A percentile compares a stretch with the other conserved stretches of the same genome.
These are phyloP conservation scores for Myiothlypis chrysogaster DNA, from an alignment of 2,797 vertebrate species.

Conservation along the genomic window DNA sequence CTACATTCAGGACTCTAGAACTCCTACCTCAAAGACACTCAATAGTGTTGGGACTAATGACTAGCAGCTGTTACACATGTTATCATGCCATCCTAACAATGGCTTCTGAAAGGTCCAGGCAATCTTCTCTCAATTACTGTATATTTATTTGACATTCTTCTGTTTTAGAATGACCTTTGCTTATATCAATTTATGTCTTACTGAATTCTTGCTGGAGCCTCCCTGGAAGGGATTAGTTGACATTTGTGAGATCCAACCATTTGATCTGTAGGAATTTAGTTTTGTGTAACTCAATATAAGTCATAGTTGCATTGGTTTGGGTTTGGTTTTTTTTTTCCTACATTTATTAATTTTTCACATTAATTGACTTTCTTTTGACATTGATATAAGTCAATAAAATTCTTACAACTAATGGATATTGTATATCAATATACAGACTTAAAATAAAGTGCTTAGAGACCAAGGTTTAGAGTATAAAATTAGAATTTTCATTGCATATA, in stretches of 20 bases:
- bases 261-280: not conserved
- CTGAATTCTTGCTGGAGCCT: not conserved
- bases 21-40: not conserved
- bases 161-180: not conserved
- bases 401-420: not conserved
- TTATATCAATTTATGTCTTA: not conserved
- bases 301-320: not conserved
- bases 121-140: not conserved
- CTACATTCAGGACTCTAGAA: not conserved
- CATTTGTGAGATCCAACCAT: not conserved
- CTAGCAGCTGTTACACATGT: not conserved
- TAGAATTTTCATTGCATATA: not conserved
- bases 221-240: not conserved
- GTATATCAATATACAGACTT: not conserved
- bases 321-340: accelerated
- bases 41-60: not conserved
- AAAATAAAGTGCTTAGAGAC: not conserved
- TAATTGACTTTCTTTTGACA: not conserved
- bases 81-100: not conserved
- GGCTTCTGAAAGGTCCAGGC: not conserved
- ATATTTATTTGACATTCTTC: not conserved
- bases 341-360: not conserved
- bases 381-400: not conserved
- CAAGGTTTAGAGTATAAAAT: not conserved
- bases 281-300: not conserved